phyloP scores from a whole-genome alignment of 2,797 vertebrate genomes.

The Arrhamphus sclerolepis region DNA sequence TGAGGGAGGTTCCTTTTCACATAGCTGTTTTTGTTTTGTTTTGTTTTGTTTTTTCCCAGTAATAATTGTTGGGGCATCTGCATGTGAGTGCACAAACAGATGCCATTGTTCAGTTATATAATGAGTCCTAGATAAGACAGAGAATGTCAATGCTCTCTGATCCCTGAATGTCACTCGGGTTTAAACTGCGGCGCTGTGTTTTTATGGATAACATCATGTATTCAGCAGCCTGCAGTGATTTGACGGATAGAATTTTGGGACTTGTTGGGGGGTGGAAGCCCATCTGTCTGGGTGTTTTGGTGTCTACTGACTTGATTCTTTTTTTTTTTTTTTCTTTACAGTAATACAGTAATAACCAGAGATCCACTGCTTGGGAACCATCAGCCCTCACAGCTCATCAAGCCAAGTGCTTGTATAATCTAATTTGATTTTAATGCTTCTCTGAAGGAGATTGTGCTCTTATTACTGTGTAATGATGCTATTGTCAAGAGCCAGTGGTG shows the following conservation, averaged over 20 bases:
- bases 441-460: conserved; percentile 80
- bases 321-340: conserved; percentile 45
- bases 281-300: conserved; percentile 65
- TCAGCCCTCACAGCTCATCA: conserved; percentile 75
- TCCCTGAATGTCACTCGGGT: conserved; percentile 78
- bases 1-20: too few relatives aligned
- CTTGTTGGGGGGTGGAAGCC: conserved; percentile 10
- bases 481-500: conserved; percentile 81
- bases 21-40: too few relatives aligned
- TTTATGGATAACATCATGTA: conserved; percentile 76
- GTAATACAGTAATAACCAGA: conserved; percentile 77
- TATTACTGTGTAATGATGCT: conserved; percentile 85
- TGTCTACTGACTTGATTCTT: conserved; percentile 79
- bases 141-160: conserved; percentile 79
- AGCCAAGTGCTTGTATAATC: conserved; percentile 77
- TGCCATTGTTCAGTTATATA: conserved; percentile 70
- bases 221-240: conserved; percentile 68
- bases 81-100: conserved; percentile 58
- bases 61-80: conserved; percentile 64
- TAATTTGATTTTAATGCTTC: conserved; percentile 88
- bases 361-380: conserved; percentile 68
- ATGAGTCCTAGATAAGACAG: conserved; percentile 66
- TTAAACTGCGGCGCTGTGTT: conserved; percentile 65
- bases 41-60: conserved; percentile 32
- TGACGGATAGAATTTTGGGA: conserved; percentile 60